Percentiles rank a stretch among this genome's conserved stretches.
phyloP scores from a whole-genome alignment of 92 coral and sea anemone species.

The Porites divaricata region DNA sequence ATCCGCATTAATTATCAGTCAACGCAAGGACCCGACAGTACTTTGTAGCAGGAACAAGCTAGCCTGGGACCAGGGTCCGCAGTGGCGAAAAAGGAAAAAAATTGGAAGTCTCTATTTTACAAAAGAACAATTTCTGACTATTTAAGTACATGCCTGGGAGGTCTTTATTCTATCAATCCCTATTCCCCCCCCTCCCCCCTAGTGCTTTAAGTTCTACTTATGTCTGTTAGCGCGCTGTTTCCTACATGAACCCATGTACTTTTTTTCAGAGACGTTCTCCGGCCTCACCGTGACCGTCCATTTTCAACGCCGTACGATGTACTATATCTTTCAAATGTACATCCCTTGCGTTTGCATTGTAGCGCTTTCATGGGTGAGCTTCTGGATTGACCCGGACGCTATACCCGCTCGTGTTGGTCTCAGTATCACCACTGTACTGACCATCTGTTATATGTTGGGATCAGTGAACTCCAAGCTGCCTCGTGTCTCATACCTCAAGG shows the following conservation, averaged over 20 bases:
- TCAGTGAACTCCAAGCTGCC: conserved; percentile 93
- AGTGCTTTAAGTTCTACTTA: not conserved
- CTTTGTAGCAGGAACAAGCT: no score
- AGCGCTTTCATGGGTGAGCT: conserved; percentile 94
- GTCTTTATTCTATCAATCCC: no score
- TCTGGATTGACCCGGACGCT: conserved; percentile 95
- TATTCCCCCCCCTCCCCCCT: no score
- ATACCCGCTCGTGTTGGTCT: conserved; percentile 97
- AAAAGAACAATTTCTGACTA: no score
- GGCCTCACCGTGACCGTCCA: conserved; percentile 88
- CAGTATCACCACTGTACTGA: conserved; percentile 93
- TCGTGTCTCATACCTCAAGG: conserved; percentile 93
- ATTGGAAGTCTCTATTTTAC: no score
- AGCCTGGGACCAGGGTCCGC: no score
- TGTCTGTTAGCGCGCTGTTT: no score
- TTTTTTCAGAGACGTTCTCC: conserved; percentile 74
- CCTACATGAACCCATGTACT: not conserved
- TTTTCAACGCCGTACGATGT: conserved; percentile 89
- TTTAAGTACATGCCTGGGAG: no score
- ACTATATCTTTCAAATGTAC: conserved; percentile 93
- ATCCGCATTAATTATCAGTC: no score
- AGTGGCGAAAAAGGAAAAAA: no score
- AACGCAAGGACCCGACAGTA: no score
- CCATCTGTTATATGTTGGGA: conserved; percentile 95
- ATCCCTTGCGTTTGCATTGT: conserved; percentile 95